Evolutionary conservation across 2,888 invertebrate genomes (phyloP).

Genomic region (Heliconius aoede): DNA sequence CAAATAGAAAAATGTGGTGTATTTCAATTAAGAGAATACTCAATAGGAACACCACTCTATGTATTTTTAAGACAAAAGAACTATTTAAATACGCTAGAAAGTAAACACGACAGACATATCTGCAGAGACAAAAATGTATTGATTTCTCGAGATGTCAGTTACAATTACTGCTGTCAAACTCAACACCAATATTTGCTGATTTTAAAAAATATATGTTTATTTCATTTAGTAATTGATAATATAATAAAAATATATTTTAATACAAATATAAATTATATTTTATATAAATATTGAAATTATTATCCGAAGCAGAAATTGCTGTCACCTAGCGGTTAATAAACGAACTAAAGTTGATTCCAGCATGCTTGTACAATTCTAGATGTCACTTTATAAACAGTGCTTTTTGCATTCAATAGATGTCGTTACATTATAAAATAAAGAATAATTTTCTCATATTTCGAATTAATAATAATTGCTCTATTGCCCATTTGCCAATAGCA

Average conservation of each 20-base stretch:
- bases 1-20: neutral
- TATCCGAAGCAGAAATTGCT: neutral
- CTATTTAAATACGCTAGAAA: neutral
- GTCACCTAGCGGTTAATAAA: neutral
- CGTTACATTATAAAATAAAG: neutral
- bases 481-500: no score
- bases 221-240: neutral
- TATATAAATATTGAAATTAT: neutral
- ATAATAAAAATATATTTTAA: neutral
- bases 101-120: neutral
- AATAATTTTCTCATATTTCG: no score
- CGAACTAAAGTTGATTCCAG: neutral
- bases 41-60: no score
- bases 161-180: neutral
- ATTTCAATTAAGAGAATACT: neutral
- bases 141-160: slow-evolving; percentile 4
- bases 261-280: neutral
- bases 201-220: no score
- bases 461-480: no score
- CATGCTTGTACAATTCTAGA: neutral
- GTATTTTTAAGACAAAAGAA: neutral
- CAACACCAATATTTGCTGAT: neutral
- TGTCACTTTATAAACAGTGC: neutral
- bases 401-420: neutral
- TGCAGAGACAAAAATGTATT: neutral